Base-by-base conservation (phyloP, 2,888 invertebrate species). In the Ormyrus rosae region DNA sequence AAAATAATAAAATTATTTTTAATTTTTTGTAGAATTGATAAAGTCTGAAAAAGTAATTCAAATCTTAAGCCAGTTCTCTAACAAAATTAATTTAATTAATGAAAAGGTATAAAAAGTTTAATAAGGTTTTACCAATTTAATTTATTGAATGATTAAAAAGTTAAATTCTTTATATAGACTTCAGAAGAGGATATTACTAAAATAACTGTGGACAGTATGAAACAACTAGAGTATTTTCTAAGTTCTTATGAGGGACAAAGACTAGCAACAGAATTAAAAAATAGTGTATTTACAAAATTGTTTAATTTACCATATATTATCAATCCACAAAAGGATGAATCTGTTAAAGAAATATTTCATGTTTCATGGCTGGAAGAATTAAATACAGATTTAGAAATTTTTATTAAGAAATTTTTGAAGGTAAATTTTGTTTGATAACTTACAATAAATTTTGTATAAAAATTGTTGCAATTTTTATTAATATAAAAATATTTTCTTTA, bases 291-390 rank as follows among this genome's bases (percentile, higher is more conserved):
- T 81, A 87, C 92, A 61, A 92, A 92, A 4, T 92, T 91, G 82
- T 93, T 93, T 87, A 93, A 93, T 50, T 87, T 93, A 45, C 93
- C 93, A 0, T 93, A 92, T 84, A 92, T 93, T n/a, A 90, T 91
- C 50, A 91, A 92, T 83, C 93, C 93, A 0, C 89, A 90, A 75
- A 87, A 90, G 48, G 92, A 93, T 87, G 92, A 92, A 0, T 91
- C 92, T 45, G 92, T 93, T 85, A 90, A 90, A 69, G 91, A 92
- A 83, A 85, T 93, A 63, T 93, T 93, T 83, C 87, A 91, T 67
- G 78, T 80, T 11, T 78, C 68, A 75, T 87, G 87, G 88, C 48
- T 81, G 51, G 84, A 85, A 48, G 82, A 83, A 34, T 74, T 85
- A 58, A 85, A 72, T 45, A 78, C 69, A 6, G 84, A 83, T 51